Conservation (phyloP, 2,888 invertebrate genomes). For the Biston betularia region DNA sequence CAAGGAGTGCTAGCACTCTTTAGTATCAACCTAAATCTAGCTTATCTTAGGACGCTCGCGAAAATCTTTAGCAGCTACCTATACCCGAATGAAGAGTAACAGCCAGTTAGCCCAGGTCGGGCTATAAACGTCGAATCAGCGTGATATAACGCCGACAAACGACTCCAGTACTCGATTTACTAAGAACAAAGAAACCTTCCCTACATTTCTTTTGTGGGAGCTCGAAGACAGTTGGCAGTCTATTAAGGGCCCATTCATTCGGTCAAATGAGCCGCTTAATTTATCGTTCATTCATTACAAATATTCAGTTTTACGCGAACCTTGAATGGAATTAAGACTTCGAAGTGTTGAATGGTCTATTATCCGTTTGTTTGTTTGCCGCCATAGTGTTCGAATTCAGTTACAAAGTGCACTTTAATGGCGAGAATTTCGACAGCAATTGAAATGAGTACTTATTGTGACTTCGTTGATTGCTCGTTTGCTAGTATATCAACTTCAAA, state of each 20-base stretch:
- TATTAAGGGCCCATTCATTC: slow-evolving; percentile 80
- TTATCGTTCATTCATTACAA: slow-evolving; percentile 73
- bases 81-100: slow-evolving; percentile 67
- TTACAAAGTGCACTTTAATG: slow-evolving; percentile 8
- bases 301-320: slow-evolving; percentile 65
- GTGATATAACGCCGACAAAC: slow-evolving; percentile 83
- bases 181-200: slow-evolving; percentile 80
- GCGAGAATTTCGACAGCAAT: neutral
- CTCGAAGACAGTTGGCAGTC: slow-evolving; percentile 76
- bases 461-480: too few relatives aligned
- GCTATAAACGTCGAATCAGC: slow-evolving; percentile 83
- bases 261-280: slow-evolving; percentile 81
- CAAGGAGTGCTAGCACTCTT: neutral
- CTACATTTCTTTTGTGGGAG: slow-evolving; percentile 79
- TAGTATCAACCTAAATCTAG: slow-evolving; percentile 34
- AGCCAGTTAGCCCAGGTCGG: slow-evolving; percentile 65
- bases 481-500: too few relatives aligned
- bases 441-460: neutral
- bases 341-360: slow-evolving; percentile 33
- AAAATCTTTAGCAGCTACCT: slow-evolving; percentile 40
- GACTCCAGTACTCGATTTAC: slow-evolving; percentile 79
- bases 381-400: slow-evolving; percentile 16
- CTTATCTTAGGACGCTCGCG: slow-evolving; percentile 29
- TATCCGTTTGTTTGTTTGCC: slow-evolving; percentile 35
- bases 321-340: slow-evolving; percentile 45